Percentiles rank a stretch among this genome's conserved stretches.
Evolutionary conservation across 2,797 vertebrate species (phyloP).

Genomic region (Rhadinocentrus ornatus): DNA sequence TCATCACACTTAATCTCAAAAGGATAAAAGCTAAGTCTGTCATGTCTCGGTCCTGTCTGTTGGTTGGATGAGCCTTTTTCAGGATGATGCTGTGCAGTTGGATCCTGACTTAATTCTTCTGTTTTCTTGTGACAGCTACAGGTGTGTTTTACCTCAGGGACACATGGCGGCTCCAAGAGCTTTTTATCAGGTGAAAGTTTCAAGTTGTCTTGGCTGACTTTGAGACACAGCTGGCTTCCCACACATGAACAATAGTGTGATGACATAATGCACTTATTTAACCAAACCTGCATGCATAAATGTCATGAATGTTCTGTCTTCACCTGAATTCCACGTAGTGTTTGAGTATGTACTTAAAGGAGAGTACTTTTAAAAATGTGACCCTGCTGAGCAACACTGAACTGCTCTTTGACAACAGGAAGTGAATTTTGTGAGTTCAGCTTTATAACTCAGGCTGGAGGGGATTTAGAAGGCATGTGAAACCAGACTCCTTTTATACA

Average conservation of each 20-base stretch:
- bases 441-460: background rate
- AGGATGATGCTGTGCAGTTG: background rate
- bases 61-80: background rate
- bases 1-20: no score
- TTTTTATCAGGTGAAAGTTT: conserved; percentile 3
- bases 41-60: no score
- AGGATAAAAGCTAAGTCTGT: no score
- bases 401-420: background rate
- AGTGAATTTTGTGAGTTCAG: background rate
- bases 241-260: background rate
- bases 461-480: background rate
- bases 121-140: background rate
- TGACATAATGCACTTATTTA: background rate
- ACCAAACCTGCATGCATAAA: background rate
- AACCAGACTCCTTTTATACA: background rate
- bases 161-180: conserved; percentile 11
- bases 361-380: background rate
- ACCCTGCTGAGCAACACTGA: background rate
- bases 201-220: background rate
- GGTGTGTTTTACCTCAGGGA: background rate
- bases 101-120: background rate
- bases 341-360: background rate
- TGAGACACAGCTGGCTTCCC: background rate
- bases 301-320: conserved; percentile 1
- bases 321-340: background rate